Base-by-base conservation (phyloP, 2,797 vertebrate species). In the Enteromius mattozi region DNA sequence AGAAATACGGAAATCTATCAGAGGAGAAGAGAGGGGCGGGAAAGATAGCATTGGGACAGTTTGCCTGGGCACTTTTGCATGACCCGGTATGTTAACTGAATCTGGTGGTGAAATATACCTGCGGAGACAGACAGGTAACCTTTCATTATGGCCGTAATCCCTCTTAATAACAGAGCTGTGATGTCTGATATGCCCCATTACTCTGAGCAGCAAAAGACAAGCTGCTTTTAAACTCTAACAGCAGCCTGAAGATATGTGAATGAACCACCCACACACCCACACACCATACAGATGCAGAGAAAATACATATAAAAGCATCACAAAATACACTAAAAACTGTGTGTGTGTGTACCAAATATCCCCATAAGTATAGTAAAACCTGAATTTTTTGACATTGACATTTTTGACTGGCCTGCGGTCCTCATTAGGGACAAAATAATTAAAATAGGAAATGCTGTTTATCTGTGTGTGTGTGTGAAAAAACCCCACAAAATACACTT, bases 141-240 rank as follows among this genome's bases (percentile, higher is more conserved):
- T 94, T 94, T 94, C 91, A 95, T 96, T 95, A 95, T 86, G 86
- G 89, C 88, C 89, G 88, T 94, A 94, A 95, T 95, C 92, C 94
- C 90, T 93, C 92, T 93, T 94, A 94, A 95, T 95, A 95, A 94
- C 35, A 82, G 91, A 91, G 93, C 90, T 78, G 91, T 89, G 54
- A 90, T 92, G 93, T 93, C 90, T 91, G 92, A 91, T 88, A 92
- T 92, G 93, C 91, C 92, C 93, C 92, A 94, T 95, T 95, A 95
- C 91, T 92, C 91, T 86, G 88, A 88, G 89, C 90, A 88, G 21
- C 80, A 75, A 61, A 70, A 78, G 74, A 86, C 81, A 78, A 59
- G 66, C 74, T 70, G 56, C n/a, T 78, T 21, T 78, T 82, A 78
- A 86, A 78, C 65, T 61, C 27, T 63, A 78, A 65, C 68, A 86